Base-by-base conservation (phyloP, 2,888 invertebrate species). In the Ctena decussata region DNA sequence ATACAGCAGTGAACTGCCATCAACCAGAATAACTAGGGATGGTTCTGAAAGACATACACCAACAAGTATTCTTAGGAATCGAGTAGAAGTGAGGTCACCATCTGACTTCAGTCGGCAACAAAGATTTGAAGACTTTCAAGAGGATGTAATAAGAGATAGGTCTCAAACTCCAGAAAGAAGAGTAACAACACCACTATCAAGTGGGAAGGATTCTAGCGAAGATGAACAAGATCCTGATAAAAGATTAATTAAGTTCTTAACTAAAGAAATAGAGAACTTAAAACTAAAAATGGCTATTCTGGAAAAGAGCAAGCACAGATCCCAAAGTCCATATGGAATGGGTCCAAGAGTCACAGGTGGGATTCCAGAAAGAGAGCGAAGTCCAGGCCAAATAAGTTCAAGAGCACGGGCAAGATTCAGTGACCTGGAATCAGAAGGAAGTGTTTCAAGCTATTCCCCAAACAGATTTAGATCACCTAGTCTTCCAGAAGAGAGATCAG, bases 251-350 rank as follows among this genome's bases (percentile, higher is more conserved):
- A 90, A 87, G 32, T 90, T 90, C 69, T 77, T 91, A 12, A 89
- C 89, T 12, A 90, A 91, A 83, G 93, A 94, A 86, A 90, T 94
- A 32, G 92, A 94, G 84, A 89, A 91, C 37, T 80, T 94, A 44
- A 92, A 92, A 65, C 74, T 91, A n/a, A 94, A 92, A 75, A 91
- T 94, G 81, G 92, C 92, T 44, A 85, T 90, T 32, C 85, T 94
- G 73, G 93, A 93, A 46, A 89, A 86, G 65, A 86, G 69, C 69
- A 46, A 76, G 27, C 79, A 84, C 75, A 72, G 88, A 24, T 75
- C 88, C 6, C 84, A 73, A 53, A 89, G 89, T 44, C 89, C 89
- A 15, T 85, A 79, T 60, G 80, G 82, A 21, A 72, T 83, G 72
- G 83, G 81, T 24, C 89, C 89, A 32, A 77, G 83, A 49, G 78